Conservation (phyloP, 1,140 invertebrate species). For the Drosophila kohkoa region DNA sequence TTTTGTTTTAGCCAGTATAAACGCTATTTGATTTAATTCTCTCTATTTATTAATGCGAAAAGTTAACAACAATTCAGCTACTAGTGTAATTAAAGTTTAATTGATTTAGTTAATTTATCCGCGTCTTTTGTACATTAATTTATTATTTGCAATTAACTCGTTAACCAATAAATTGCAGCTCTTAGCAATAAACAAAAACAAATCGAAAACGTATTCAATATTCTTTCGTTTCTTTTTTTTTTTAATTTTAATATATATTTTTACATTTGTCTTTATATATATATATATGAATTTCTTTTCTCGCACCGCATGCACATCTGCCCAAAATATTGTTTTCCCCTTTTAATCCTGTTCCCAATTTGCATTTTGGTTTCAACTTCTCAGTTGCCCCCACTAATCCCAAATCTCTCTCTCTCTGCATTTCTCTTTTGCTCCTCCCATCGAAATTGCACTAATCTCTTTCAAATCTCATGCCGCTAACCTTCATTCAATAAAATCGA, state of each 20-base stretch:
- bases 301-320: constrained; percentile 51
- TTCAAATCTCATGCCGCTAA: constrained; percentile 70
- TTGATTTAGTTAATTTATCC: constrained; percentile 25
- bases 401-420: constrained; percentile 11
- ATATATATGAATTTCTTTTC: constrained; percentile 32
- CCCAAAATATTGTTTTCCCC: not conserved
- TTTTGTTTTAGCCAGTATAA: too few species aligned
- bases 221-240: constrained; percentile 59
- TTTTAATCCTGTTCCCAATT: constrained; percentile 4
- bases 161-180: constrained; percentile 36
- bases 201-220: constrained; percentile 16
- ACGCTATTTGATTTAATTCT: too few species aligned
- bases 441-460: constrained; percentile 61
- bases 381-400: constrained; percentile 57
- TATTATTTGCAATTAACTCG: constrained; percentile 31
- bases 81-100: too few species aligned
- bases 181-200: constrained; percentile 25
- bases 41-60: too few species aligned
- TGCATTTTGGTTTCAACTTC: constrained; percentile 21
- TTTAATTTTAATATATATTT: constrained; percentile 48
- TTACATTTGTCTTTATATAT: constrained; percentile 35
- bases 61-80: too few species aligned
- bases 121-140: constrained; percentile 48
- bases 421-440: constrained; percentile 56
- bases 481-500: constrained; percentile 50